Evolutionary conservation across 2,888 invertebrate species (phyloP).

Genomic region (Stenichneumon culpator): DNA sequence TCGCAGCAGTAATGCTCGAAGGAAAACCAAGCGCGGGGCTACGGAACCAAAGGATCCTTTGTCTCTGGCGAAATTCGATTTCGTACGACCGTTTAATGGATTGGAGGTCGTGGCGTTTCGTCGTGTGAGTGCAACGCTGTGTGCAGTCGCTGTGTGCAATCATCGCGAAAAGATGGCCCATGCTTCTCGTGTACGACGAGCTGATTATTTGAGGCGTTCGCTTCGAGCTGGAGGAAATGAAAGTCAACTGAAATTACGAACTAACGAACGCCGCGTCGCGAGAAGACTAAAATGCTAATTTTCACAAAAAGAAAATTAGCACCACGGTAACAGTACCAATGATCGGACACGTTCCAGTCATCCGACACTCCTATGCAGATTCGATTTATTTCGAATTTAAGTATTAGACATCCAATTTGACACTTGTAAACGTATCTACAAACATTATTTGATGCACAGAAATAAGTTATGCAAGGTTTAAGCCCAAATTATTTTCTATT

Average conservation of each 20-base stretch:
- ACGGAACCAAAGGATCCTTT: constrained; percentile 69
- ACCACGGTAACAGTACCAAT: too few relatives aligned
- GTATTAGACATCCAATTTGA: too few relatives aligned
- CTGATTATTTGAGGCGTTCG: background rate
- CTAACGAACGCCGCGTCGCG: background rate
- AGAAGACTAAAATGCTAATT: background rate
- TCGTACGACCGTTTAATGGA: constrained; percentile 77
- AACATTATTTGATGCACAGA: too few relatives aligned
- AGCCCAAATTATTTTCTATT: too few relatives aligned
- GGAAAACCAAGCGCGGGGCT: constrained; percentile 55
- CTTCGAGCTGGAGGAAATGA: background rate
- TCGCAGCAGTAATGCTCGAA: constrained; percentile 72
- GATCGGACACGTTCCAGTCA: too few relatives aligned
- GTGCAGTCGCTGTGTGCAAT: background rate
- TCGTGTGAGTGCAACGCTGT: constrained; percentile 24
- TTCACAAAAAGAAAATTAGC: background rate
- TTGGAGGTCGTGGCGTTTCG: constrained; percentile 62
- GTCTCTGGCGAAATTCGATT: constrained; percentile 80
- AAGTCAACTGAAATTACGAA: background rate
- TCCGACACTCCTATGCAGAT: too few relatives aligned
- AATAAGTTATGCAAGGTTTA: too few relatives aligned
- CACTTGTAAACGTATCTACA: too few relatives aligned
- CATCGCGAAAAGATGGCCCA: constrained; percentile 1
- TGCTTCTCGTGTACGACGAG: constrained; percentile 10
- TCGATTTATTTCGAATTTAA: too few relatives aligned